Base-by-base conservation (phyloP, 1,140 invertebrate genomes). In the Apis cerana region DNA sequence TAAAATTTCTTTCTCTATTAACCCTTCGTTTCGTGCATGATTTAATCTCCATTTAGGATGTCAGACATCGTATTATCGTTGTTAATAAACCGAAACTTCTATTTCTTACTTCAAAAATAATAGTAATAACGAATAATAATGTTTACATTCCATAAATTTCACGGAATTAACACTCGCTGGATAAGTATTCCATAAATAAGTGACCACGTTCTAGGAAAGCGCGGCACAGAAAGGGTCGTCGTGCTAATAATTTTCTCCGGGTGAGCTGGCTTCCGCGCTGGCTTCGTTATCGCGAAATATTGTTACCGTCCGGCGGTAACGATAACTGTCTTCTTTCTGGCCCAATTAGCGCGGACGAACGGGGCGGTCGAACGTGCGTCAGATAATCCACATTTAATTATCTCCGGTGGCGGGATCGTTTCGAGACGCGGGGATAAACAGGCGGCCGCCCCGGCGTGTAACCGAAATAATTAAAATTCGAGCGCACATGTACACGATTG, bases 371-470 rank as follows among this genome's bases (percentile, higher is more conserved):
- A 78, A 62, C 56, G 68, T n/a, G 64, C 75, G 19, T 21, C 79
- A 75, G 80, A 87, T 89, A 87, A 91, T 89, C 85, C 84, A 85
- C 86, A 86, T 89, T 91, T 90, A 91, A 91, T 91, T 89, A 91
- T 87, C 85, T 54, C 21, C 54, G 54, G 17, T 75, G 61, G 33
- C 15, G 15, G 23, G 54, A 27, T 79, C 52, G 48, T 59, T 54
- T 58, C 52, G 15, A 11, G 56, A 33, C 72, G 19, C 54, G 64
- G 33, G 82, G 62, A 43, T 72, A 19, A n/a, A 67, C 33, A 23
- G 15, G 17, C 56, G 15, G 27, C 54, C 65, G n/a, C 64, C 56
- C 7, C 5, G 33, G 43, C 65, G 77, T 43, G 33, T 43, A 81
- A 77, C 67, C 58, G 52, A 82, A 88, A 87, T 88, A 87, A 88